A percentile compares a stretch with the other conserved stretches of the same genome.
Evolutionary conservation across 2,797 vertebrate genomes (phyloP).

Genomic region (Iguana delicatissima): DNA sequence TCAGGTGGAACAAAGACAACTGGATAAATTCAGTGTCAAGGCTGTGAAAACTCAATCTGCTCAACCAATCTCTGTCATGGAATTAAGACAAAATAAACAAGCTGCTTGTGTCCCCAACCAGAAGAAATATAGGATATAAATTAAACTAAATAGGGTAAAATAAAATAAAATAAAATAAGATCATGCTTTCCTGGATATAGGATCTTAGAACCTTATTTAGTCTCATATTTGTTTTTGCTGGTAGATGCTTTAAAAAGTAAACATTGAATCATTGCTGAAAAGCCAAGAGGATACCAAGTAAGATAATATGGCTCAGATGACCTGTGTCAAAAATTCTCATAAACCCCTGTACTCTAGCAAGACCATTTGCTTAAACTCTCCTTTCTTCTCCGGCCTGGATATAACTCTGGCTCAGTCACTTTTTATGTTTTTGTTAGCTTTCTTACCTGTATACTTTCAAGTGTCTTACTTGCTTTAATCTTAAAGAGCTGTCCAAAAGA

Average conservation of each 20-base stretch:
- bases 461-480: constrained; percentile 25
- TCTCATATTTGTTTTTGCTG: not conserved
- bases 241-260: not conserved
- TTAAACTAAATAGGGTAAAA: too few species aligned
- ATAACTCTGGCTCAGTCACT: not conserved
- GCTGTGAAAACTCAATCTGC: not conserved
- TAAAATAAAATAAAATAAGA: too few species aligned
- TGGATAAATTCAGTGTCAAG: not conserved
- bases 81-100: not conserved
- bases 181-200: not conserved
- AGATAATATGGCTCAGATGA: not conserved
- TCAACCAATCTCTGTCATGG: not conserved
- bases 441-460: constrained; percentile 21
- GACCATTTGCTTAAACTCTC: not conserved
- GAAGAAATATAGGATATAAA: too few species aligned
- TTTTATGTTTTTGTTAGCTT: not conserved
- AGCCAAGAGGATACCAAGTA: not conserved
- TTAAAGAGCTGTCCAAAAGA: too few species aligned
- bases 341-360: not conserved
- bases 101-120: too few species aligned
- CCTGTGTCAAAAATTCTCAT: not conserved
- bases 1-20: not conserved
- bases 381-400: not conserved
- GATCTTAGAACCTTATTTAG: not conserved
- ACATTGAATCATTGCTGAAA: not conserved